Base-by-base conservation (phyloP, 2,797 vertebrate genomes). In the Eulemur mongoz region DNA sequence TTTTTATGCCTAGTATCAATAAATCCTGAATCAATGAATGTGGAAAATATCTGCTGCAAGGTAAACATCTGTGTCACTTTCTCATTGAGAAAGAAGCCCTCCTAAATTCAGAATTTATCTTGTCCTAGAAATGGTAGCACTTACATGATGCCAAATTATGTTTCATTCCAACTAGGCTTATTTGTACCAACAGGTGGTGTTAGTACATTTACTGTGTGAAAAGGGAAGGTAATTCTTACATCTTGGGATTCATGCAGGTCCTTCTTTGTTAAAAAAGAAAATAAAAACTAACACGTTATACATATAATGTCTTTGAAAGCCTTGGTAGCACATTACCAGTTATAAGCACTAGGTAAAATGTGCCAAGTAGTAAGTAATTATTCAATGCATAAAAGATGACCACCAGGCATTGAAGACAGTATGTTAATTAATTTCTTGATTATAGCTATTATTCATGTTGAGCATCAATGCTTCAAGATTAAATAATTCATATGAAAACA, bases 321-420 rank as follows among this genome's bases (percentile, higher is more conserved):
- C 40, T 84, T 89, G 50, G n/a, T 14, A 92, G 38, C 7, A 11
- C 54, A 81, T 61, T 65, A 10, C 48, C 75, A 81, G 59, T 57
- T 78, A 92, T 32, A 84, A 73, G 22, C 18, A 63, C 40, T 20
- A 76, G 69, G 76, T 78, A 81, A 57, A 90, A 78, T 80, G 82
- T 7, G 30, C 67, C 80, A 65, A 54, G 38, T 86, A n/a, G n/a
- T 79, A 72, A 89, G 45, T 84, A 83, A 92, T 94, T 84, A 90
- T 59, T 27, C 40, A 89, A 25, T 91, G 91, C 95, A 94, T 78
- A 92, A 96, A 95, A 96, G 61, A 95, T 48, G 81, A 84, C 15
- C 67, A n/a, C 48, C n/a, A 84, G 93, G 38, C 72, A 81, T 25
- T 80, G 52, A 90, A 85, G 30, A n/a, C 80, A 92, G 48, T 38